Evolutionary conservation across 2,797 vertebrate species (phyloP).

Genomic region (Anisognathus igniventris): DNA sequence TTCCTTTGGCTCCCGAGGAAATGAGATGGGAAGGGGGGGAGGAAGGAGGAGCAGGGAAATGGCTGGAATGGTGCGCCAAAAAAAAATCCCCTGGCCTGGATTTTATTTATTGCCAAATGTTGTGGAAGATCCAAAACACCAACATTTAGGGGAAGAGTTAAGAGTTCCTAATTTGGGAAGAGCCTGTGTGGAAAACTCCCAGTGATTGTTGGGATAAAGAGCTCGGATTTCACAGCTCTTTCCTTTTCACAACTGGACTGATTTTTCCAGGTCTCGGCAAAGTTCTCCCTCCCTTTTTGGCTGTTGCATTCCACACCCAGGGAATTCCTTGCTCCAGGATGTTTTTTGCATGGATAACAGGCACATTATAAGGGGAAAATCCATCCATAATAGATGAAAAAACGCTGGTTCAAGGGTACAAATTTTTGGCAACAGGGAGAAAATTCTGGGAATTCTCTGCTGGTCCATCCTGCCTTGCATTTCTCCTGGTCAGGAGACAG

Average conservation of each 20-base stretch:
- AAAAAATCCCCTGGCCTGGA: neutral
- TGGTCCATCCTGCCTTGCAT: neutral
- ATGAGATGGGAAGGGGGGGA: constrained; percentile 31
- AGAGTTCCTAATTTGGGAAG: neutral
- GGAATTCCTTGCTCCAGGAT: neutral
- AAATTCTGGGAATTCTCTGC: neutral
- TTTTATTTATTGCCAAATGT: neutral
- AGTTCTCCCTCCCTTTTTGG: neutral
- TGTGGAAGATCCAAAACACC: fast-evolving
- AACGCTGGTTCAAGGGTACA: neutral
- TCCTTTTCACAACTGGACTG: neutral
- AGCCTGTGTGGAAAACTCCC: fast-evolving
- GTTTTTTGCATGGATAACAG: neutral
- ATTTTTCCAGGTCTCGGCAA: neutral
- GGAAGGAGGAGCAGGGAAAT: neutral
- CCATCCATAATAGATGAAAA: neutral
- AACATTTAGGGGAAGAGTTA: neutral
- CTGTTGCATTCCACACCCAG: neutral
- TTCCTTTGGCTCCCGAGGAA: constrained; percentile 64
- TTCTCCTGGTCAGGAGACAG: neutral
- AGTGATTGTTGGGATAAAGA: neutral
- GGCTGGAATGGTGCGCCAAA: neutral
- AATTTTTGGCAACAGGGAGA: neutral
- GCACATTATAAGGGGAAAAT: neutral
- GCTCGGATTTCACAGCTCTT: neutral